These are phyloP conservation scores for Equus przewalskii DNA, from an alignment of 2,113 vertebrate genomes.

Conservation along the genomic window DNA sequence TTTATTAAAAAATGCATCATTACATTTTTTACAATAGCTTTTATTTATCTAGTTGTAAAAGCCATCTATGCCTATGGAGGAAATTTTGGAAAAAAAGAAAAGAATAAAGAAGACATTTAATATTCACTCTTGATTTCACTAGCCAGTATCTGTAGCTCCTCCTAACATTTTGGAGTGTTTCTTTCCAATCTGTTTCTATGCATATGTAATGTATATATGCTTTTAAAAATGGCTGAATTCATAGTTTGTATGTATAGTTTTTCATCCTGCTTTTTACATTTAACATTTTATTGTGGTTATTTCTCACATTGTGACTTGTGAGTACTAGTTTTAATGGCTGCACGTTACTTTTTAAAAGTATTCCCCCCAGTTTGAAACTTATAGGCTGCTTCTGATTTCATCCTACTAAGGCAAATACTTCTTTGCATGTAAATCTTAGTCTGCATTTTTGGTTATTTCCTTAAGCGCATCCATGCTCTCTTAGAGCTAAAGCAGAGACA, in stretches of 20 bases:
- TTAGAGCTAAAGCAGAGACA: neutral
- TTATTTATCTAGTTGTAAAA: conserved; percentile 1
- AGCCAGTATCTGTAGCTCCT: neutral
- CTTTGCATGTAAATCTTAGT: neutral
- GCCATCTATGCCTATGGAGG: neutral
- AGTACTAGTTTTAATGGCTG: neutral
- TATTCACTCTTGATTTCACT: neutral
- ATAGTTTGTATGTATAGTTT: neutral
- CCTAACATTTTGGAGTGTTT: neutral
- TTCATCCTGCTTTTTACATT: conserved; percentile 9
- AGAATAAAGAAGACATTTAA: neutral
- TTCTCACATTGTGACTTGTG: neutral
- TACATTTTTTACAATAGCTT: neutral
- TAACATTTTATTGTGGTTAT: neutral
- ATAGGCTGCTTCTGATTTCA: neutral
- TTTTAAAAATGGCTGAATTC: neutral
- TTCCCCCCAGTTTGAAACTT: neutral
- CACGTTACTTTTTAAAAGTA: neutral
- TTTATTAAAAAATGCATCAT: neutral
- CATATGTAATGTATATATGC: neutral
- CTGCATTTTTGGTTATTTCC: conserved; percentile 5
- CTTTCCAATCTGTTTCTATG: neutral
- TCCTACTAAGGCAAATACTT: neutral
- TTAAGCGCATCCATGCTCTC: neutral
- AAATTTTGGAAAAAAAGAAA: neutral